These are phyloP conservation scores for Epicampocera succincta DNA, from an alignment of 2,888 invertebrate genomes.

Conservation along the genomic window DNA sequence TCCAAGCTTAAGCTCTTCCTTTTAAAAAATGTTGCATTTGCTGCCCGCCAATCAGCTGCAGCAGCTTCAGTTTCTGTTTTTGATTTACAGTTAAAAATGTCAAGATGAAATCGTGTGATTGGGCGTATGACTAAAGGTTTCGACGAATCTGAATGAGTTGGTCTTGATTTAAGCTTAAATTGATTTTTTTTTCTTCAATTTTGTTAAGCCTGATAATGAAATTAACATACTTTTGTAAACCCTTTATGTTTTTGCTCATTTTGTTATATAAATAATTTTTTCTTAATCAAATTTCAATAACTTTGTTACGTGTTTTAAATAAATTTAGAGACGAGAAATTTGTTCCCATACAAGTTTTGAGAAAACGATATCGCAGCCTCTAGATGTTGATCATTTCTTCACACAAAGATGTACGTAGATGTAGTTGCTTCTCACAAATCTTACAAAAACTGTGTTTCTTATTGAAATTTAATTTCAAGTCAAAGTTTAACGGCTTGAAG, in stretches of 20 bases:
- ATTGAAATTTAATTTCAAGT: slow-evolving; percentile 44
- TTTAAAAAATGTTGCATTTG: too few species aligned
- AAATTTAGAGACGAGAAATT: not conserved
- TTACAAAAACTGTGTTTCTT: slow-evolving; percentile 23
- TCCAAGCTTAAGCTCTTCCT: too few species aligned
- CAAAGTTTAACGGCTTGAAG: slow-evolving; percentile 64
- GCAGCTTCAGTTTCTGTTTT: too few species aligned
- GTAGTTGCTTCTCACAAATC: slow-evolving; percentile 35
- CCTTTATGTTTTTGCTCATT: not conserved
- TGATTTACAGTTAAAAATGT: too few species aligned
- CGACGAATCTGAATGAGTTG: not conserved
- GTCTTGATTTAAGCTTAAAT: not conserved
- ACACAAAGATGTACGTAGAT: not conserved
- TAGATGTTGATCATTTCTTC: not conserved
- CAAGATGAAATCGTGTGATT: too few species aligned
- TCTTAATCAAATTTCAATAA: slow-evolving; percentile 3
- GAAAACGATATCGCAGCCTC: not conserved
- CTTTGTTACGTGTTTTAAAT: slow-evolving; percentile 11
- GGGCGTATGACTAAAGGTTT: not conserved
- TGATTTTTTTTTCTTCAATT: not conserved
- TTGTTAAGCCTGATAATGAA: slow-evolving; percentile 19
- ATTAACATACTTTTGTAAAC: slow-evolving; percentile 57
- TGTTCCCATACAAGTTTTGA: not conserved
- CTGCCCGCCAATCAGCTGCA: too few species aligned
- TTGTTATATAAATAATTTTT: slow-evolving; percentile 27